Base-by-base conservation (phyloP, 2,888 invertebrate species). In the Ellobium chinense region DNA sequence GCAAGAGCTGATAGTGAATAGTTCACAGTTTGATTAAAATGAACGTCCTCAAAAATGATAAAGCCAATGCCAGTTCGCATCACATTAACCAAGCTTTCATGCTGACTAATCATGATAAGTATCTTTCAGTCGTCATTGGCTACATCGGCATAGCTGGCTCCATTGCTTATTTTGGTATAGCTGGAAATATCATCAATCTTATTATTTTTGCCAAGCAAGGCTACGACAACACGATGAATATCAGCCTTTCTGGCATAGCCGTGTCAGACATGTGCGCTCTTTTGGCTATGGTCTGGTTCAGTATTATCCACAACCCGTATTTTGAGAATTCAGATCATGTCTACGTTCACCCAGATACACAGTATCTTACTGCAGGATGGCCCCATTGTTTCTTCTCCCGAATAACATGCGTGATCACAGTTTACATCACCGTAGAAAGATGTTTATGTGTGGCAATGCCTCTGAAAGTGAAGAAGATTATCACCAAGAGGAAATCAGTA, bases 291-390 rank as follows among this genome's bases (percentile, higher is more conserved):
- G 18, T 54, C 5, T 66, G 65, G 65, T 66, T 29, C 46, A 34
- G 34, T 36, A 56, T 76, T 24, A 34, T 37, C 24, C 39, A 66
- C n/a, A 76, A 76, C 36, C 76, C 76, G 4, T 14, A 24, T 9
- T 34, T 76, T 31, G 7, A 46, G 34, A 27, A 4, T 1, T 34
- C 66, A 1, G 66, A 66, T 12, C 24, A 95, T 91, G 96, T 95
- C 7, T 97, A 97, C 94, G 98, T 95, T 56, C 97, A 96, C 80
- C 97, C 97, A 93, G 98, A 98, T 93, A 97, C 97, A 92, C 97
- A 97, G 94, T 90, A 92, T 82, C 90, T 91, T 82, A 76, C 66
- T 2, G 76, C 65, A 65, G 46, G 54, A 5, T 76, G 76, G 76
- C 76, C 76, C 3, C 76, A 76, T 36, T 54, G 29, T 14, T 29